A percentile compares a stretch with the other conserved stretches of the same genome.
Conservation (phyloP, 2,113 vertebrate species). For the Panurus biarmicus region DNA sequence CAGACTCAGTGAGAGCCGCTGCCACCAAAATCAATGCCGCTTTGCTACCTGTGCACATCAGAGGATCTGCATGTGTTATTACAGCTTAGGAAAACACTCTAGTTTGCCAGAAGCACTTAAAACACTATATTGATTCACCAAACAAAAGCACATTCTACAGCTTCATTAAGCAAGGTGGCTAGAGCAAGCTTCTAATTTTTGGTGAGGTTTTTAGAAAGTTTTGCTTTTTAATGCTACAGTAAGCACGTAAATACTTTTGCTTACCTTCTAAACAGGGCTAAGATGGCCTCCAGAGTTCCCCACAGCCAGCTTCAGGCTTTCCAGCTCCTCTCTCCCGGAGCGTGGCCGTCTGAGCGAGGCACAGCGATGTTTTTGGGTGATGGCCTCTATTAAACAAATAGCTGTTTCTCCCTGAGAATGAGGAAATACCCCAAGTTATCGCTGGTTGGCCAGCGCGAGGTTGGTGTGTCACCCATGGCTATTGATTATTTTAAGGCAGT, state of each 20-base stretch:
- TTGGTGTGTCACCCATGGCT: background rate
- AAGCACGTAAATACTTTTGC: background rate
- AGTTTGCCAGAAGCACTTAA: background rate
- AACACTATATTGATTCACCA: background rate
- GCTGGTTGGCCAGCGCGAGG: background rate
- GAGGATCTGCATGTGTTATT: background rate
- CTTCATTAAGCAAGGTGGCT: background rate
- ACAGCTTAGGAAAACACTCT: background rate
- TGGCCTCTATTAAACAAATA: background rate
- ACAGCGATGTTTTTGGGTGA: background rate
- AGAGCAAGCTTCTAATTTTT: background rate
- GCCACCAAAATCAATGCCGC: background rate
- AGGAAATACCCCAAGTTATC: slow-evolving; percentile 45
- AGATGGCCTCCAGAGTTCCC: background rate
- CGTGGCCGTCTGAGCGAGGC: background rate
- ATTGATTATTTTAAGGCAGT: slow-evolving; percentile 45
- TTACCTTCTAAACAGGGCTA: background rate
- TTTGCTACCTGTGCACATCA: background rate
- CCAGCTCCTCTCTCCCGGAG: background rate
- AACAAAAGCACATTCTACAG: background rate
- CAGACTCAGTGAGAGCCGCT: background rate
- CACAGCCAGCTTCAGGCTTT: background rate
- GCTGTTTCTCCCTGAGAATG: background rate
- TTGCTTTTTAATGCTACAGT: background rate
- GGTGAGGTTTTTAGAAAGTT: background rate